phyloP scores from a whole-genome alignment of 1,140 invertebrate species.

The Sitodiplosis mosellana region DNA sequence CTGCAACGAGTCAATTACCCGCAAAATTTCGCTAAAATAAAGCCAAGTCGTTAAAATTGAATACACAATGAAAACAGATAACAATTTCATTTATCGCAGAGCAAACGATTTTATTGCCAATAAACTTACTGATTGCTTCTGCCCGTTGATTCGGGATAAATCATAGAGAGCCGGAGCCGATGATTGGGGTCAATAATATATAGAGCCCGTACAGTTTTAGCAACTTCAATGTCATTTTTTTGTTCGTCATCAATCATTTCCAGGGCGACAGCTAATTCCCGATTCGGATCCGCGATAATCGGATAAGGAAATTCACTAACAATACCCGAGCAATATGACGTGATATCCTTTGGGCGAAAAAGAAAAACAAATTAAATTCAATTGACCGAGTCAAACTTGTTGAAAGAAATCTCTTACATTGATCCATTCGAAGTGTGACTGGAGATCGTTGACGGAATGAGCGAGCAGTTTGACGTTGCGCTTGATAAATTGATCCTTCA shows the following conservation, averaged over 20 bases:
- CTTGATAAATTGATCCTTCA: constrained; percentile 55
- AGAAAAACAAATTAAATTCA: no score
- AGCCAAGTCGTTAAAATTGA: background rate
- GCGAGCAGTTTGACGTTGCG: constrained; percentile 68
- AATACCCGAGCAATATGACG: constrained; percentile 48
- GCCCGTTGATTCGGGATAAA: constrained; percentile 81
- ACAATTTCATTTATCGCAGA: no score
- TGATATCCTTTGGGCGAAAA: constrained; percentile 39
- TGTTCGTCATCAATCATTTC: constrained; percentile 77
- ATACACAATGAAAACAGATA: background rate
- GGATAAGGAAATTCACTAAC: constrained; percentile 60
- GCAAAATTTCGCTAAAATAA: constrained; percentile 59
- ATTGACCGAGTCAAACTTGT: background rate
- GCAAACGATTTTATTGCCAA: background rate
- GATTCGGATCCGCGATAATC: constrained; percentile 68
- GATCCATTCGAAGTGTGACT: constrained; percentile 63
- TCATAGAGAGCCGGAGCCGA: constrained; percentile 65
- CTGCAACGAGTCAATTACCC: constrained; percentile 76
- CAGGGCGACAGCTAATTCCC: constrained; percentile 55
- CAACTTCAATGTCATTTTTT: constrained; percentile 47
- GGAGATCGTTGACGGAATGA: constrained; percentile 66
- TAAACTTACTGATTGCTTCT: constrained; percentile 73
- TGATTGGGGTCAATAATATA: constrained; percentile 80
- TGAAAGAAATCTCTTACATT: constrained; percentile 31
- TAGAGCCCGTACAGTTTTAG: constrained; percentile 62